Evolutionary conservation across 2,888 invertebrate genomes (phyloP).

Genomic region (Merodon equestris): DNA sequence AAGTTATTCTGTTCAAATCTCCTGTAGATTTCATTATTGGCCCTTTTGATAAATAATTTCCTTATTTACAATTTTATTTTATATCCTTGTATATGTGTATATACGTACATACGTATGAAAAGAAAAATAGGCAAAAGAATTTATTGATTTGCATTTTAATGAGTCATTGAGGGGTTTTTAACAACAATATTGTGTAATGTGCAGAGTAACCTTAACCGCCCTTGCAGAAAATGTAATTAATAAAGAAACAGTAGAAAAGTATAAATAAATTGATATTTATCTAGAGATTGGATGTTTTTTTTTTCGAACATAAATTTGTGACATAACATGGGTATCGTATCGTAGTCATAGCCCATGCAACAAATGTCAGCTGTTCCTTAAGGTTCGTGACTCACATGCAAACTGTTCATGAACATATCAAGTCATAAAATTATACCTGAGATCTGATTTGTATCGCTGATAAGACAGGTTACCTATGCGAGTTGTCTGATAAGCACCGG

Average conservation of each 20-base stretch:
- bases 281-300: conserved; percentile 18
- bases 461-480: no score
- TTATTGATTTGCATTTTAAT: conserved; percentile 54
- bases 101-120: no score
- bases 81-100: conserved; percentile 27
- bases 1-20: conserved; percentile 62
- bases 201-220: conserved; percentile 38
- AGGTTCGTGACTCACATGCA: no score
- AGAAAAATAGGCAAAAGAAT: conserved; percentile 1
- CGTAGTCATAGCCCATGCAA: no score
- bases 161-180: conserved; percentile 20
- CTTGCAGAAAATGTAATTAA: conserved; percentile 31
- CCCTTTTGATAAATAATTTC: conserved; percentile 44
- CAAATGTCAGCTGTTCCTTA: no score
- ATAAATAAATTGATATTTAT: conserved; percentile 61
- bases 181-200: not conserved
- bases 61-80: conserved; percentile 42
- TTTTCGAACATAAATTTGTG: no score
- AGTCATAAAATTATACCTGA: no score
- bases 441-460: no score
- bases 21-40: conserved; percentile 34
- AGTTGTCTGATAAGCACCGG: no score
- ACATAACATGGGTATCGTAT: no score
- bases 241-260: conserved; percentile 1
- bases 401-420: no score